These are phyloP conservation scores for Amphibalanus amphitrite DNA, from an alignment of 1,140 invertebrate species.

Conservation along the genomic window DNA sequence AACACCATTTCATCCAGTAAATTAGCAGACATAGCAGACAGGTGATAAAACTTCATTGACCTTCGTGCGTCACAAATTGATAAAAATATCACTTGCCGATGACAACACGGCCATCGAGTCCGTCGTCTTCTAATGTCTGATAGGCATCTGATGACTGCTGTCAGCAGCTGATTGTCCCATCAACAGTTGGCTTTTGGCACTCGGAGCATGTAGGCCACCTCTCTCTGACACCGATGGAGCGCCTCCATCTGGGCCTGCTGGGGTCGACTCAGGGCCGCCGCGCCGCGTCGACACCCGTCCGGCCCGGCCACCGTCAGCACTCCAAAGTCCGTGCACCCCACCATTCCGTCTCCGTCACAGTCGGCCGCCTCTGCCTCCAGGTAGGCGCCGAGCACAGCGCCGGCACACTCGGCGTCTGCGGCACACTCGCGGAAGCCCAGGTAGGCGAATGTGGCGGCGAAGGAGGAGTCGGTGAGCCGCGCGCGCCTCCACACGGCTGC, in stretches of 20 bases:
- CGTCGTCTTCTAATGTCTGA: no score
- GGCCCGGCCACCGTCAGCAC: not conserved
- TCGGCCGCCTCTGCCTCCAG: not conserved
- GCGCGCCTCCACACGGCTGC: not conserved
- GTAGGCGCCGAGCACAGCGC: not conserved
- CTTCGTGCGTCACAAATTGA: no score
- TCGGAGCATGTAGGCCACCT: not conserved
- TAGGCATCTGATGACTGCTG: no score
- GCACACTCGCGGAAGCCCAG: not conserved
- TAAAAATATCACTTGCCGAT: no score
- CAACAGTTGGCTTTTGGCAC: not conserved
- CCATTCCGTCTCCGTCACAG: not conserved
- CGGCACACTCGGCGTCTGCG: not conserved
- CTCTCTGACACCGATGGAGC: not conserved
- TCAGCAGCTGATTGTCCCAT: not conserved
- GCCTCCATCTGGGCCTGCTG: not conserved
- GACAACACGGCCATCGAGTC: no score
- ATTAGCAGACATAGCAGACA: no score
- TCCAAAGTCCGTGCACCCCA: not conserved
- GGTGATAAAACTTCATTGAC: no score
- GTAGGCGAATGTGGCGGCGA: not conserved
- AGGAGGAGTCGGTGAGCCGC: not conserved
- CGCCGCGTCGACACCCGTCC: not conserved
- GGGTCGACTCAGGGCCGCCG: no score
- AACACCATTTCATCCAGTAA: no score